phyloP scores from a whole-genome alignment of 1,140 invertebrate genomes.

The Battus philenor region DNA sequence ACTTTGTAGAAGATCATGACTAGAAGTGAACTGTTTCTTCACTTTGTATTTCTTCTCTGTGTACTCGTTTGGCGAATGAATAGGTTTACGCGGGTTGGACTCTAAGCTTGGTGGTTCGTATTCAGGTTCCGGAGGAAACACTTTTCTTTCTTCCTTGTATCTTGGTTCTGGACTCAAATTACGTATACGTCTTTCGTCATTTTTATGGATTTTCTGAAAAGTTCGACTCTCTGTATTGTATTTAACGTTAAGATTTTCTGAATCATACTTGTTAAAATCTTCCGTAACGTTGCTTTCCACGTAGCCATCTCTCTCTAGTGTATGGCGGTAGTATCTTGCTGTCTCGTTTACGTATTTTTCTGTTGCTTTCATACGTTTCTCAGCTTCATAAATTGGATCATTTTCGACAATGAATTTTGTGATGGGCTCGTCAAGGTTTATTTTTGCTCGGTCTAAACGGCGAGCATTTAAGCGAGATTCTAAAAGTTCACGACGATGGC shows the following conservation, averaged over 20 bases:
- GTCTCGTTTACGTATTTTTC: slow-evolving; percentile 76
- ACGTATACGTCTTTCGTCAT: slow-evolving; percentile 75
- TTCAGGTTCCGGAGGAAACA: slow-evolving; percentile 75
- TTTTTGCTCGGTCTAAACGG: slow-evolving; percentile 66
- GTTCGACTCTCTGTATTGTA: slow-evolving; percentile 57
- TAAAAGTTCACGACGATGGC: slow-evolving; percentile 83
- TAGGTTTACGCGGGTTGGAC: slow-evolving; percentile 76
- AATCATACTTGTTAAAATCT: slow-evolving; percentile 60
- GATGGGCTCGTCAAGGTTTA: slow-evolving; percentile 52
- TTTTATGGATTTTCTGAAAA: slow-evolving; percentile 61
- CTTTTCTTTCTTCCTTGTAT: slow-evolving; percentile 43
- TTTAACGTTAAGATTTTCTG: slow-evolving; percentile 53
- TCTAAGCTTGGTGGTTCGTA: slow-evolving; percentile 81
- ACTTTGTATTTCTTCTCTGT: slow-evolving; percentile 69
- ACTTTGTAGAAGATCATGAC: slow-evolving; percentile 68
- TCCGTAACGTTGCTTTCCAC: slow-evolving; percentile 56
- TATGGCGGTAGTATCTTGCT: slow-evolving; percentile 69
- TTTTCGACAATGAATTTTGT: slow-evolving; percentile 66
- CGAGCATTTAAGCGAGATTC: slow-evolving; percentile 83
- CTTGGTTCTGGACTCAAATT: slow-evolving; percentile 41
- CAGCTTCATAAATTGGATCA: slow-evolving; percentile 71
- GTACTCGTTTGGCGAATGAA: slow-evolving; percentile 77
- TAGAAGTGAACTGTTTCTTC: slow-evolving; percentile 72
- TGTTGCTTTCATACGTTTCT: slow-evolving; percentile 69
- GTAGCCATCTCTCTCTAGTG: slow-evolving; percentile 61